A percentile compares a stretch with the other conserved stretches of the same genome.
Evolutionary conservation across 2,113 vertebrate species (phyloP).

Genomic region (Chaenogobius annularis): DNA sequence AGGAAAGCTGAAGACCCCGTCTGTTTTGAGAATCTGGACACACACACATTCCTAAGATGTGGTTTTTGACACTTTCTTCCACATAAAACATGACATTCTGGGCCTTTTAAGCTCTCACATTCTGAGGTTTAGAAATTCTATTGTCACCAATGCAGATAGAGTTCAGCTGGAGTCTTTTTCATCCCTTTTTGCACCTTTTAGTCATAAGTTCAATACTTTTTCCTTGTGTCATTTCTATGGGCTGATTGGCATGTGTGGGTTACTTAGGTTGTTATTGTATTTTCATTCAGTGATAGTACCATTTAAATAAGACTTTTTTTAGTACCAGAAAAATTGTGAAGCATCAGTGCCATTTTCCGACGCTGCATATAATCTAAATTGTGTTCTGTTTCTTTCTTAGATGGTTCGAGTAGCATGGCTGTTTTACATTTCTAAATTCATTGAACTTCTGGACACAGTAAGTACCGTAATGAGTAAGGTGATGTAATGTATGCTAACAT

Average conservation of each 20-base stretch:
- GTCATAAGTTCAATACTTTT: background rate
- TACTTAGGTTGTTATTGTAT: background rate
- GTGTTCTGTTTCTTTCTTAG: slow-evolving; percentile 63
- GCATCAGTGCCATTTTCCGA: background rate
- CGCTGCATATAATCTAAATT: background rate
- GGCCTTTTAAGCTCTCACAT: background rate
- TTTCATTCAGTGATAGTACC: background rate
- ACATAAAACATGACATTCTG: background rate
- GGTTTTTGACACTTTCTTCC: background rate
- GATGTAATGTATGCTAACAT: background rate
- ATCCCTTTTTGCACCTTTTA: background rate
- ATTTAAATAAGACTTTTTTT: too few relatives aligned
- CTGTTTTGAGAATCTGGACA: too few relatives aligned
- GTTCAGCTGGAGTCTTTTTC: too few relatives aligned
- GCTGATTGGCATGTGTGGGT: background rate
- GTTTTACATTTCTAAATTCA: slow-evolving; percentile 93
- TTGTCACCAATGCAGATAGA: too few relatives aligned
- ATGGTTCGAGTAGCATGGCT: slow-evolving; percentile 90
- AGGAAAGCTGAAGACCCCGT: background rate
- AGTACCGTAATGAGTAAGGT: slow-evolving; percentile 47
- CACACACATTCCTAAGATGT: background rate
- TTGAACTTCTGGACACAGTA: slow-evolving; percentile 95
- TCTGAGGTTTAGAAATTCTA: background rate
- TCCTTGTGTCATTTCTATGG: background rate
- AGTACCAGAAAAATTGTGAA: background rate